Percentiles rank a stretch among this genome's conserved stretches.
phyloP scores from a whole-genome alignment of 2,888 invertebrate species.

The Euzophera pinguis region DNA sequence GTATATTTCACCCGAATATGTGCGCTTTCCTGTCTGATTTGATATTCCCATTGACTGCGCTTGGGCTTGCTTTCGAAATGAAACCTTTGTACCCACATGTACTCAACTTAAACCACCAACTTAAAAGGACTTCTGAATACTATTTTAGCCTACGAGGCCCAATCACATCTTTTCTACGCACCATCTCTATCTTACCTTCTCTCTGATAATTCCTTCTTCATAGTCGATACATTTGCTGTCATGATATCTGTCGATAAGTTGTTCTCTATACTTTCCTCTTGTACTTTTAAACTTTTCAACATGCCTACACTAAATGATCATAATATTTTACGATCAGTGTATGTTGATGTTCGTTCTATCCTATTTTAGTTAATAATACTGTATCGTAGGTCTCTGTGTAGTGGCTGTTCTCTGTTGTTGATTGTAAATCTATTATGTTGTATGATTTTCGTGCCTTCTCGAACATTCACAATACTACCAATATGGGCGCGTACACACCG shows the following conservation, averaged over 20 bases:
- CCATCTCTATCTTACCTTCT: slow-evolving; percentile 52
- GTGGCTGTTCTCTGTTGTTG: slow-evolving; percentile 80
- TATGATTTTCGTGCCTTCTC: slow-evolving; percentile 78
- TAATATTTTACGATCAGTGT: slow-evolving; percentile 48
- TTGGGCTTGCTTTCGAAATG: slow-evolving; percentile 74
- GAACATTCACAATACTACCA: slow-evolving; percentile 78
- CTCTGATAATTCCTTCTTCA: slow-evolving; percentile 46
- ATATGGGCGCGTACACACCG: slow-evolving; percentile 71
- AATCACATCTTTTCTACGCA: slow-evolving; percentile 56
- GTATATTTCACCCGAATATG: slow-evolving; percentile 53
- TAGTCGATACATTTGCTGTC: slow-evolving; percentile 31
- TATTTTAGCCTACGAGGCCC: slow-evolving; percentile 46
- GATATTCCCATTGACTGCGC: slow-evolving; percentile 61
- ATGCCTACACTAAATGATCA: slow-evolving; percentile 41
- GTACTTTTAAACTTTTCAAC: slow-evolving; percentile 29
- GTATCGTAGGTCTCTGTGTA: slow-evolving; percentile 76
- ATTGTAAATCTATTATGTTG: slow-evolving; percentile 77
- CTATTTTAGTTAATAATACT: slow-evolving; percentile 70
- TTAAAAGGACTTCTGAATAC: slow-evolving; percentile 22
- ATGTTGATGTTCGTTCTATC: slow-evolving; percentile 59
- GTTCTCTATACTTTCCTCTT: slow-evolving; percentile 29
- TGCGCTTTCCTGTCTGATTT: slow-evolving; percentile 56
- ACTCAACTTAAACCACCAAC: slow-evolving; percentile 35
- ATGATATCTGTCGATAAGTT: slow-evolving; percentile 35
- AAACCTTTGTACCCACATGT: slow-evolving; percentile 51